These are phyloP conservation scores for Drosophila lowei DNA, from an alignment of 1,140 invertebrate genomes.

Conservation along the genomic window DNA sequence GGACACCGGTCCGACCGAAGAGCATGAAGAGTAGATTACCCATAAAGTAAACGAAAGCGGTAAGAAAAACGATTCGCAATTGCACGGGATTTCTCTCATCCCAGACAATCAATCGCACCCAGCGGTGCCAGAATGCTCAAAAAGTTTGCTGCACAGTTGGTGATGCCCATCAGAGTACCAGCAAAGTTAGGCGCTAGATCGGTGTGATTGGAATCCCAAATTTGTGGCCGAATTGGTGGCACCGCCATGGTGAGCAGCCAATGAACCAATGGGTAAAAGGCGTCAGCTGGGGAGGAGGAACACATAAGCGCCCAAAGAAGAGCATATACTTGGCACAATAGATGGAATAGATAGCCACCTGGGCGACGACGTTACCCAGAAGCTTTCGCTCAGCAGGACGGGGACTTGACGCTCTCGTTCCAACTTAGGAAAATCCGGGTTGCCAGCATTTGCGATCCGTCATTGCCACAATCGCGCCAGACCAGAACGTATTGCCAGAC, in stretches of 20 bases:
- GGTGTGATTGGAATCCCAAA: slow-evolving; percentile 88
- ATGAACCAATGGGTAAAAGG: slow-evolving; percentile 85
- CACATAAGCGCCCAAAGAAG: slow-evolving; percentile 71
- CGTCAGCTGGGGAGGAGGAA: slow-evolving; percentile 84
- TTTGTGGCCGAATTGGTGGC: slow-evolving; percentile 90
- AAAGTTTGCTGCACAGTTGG: slow-evolving; percentile 90
- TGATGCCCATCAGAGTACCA: slow-evolving; percentile 88
- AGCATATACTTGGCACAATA: slow-evolving; percentile 86
- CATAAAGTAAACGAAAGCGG: slow-evolving; percentile 87
- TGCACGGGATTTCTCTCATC: slow-evolving; percentile 86
- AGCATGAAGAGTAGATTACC: slow-evolving; percentile 88
- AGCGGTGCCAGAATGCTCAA: slow-evolving; percentile 89
- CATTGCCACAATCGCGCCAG: slow-evolving; percentile 86
- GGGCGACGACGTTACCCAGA: slow-evolving; percentile 87
- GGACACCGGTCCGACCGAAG: slow-evolving; percentile 86
- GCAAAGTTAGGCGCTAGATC: slow-evolving; percentile 91
- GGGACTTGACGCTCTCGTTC: slow-evolving; percentile 74
- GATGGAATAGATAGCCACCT: slow-evolving; percentile 87
- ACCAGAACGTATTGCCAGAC: slow-evolving; percentile 87
- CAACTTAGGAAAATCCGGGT: slow-evolving; percentile 81
- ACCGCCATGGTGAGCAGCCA: slow-evolving; percentile 88
- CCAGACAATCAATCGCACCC: slow-evolving; percentile 86
- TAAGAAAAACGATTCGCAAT: slow-evolving; percentile 91
- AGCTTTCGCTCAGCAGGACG: slow-evolving; percentile 86
- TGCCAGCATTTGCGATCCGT: slow-evolving; percentile 73